Evolutionary conservation across 2,113 vertebrate genomes (phyloP), one percentile per base, ranked within the genome.

Genomic region (Chionomys nivalis): DNA sequence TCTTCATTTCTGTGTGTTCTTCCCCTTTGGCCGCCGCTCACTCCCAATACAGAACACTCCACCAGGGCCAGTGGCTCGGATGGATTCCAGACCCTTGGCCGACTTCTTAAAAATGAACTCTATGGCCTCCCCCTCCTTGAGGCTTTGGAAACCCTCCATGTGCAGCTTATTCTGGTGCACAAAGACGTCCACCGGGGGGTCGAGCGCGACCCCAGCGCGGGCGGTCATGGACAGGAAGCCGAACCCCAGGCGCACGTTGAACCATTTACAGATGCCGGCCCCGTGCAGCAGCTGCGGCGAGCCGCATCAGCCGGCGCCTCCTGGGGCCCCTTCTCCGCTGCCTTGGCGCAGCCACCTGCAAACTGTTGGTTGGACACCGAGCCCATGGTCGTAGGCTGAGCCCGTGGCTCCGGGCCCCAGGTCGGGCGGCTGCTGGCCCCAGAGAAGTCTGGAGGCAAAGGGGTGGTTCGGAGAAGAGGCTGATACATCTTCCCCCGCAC

Each of bases 81-180:
- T 99, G 11, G 99, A 99, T 97, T 99, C 99, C 96, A 99, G 97
- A 89, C 99, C 99, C 97, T 99, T 99, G 87, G 99, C 99, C 0
- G 99, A 99, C 95, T 99, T 99, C 98, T 99, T 99, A 98, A 99
- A 99, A 96, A 99, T 99, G 98, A 99, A 99, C 96, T 99, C 99
- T 0, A 99, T 99, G 0, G 98, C 98, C 95, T 99, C 99, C 0
- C 99, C 99, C 98, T 99, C 99, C 98, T 99, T 99, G 97, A 99
- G 98, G 98, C 99, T 99, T 95, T 99, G 99, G 98, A 99, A 99
- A 5, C 99, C 99, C 49, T 99, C 99, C 99, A 99, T 99, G 98
- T 99, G 99, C 91, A 99, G 98, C 97, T 99, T 99, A 98, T 99
- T 99, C 99, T 99, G 98, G 10, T 99, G 99, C 96, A 99, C 99